Percentiles rank a stretch among this genome's conserved stretches.
These are phyloP conservation scores for Myrmecobius fasciatus DNA, from an alignment of 2,113 vertebrate species.

Conservation along the genomic window DNA sequence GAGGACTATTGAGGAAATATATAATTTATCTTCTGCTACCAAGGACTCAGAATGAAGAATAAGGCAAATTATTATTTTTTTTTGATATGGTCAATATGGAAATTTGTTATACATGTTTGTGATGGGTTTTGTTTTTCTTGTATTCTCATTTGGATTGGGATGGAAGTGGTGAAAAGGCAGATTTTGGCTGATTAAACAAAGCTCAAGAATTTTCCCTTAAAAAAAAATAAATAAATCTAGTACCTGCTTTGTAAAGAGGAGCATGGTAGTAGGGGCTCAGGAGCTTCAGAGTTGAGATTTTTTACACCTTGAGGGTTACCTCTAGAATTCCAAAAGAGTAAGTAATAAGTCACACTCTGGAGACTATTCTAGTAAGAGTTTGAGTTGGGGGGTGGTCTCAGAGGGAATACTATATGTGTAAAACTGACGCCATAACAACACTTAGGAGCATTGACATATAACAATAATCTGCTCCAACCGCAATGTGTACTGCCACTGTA, in stretches of 20 bases:
- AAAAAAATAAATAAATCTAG: too few species aligned
- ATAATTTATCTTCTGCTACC: too few species aligned
- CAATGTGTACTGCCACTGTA: not conserved
- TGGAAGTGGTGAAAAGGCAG: too few species aligned
- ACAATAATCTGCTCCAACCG: not conserved
- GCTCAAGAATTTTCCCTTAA: too few species aligned
- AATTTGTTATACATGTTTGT: too few species aligned
- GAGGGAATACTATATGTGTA: not conserved
- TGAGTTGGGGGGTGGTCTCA: not conserved
- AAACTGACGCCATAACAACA: not conserved
- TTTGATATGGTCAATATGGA: too few species aligned
- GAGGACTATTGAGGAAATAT: too few species aligned
- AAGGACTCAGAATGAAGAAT: too few species aligned
- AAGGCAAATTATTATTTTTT: too few species aligned
- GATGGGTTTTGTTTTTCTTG: too few species aligned
- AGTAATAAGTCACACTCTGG: not conserved
- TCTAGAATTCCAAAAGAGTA: not conserved
- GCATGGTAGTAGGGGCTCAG: not conserved
- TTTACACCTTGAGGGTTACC: not conserved
- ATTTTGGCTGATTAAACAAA: too few species aligned
- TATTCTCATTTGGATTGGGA: too few species aligned
- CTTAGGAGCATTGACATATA: not conserved
- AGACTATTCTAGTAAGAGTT: not conserved
- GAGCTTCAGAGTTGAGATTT: not conserved
- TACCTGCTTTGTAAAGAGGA: not conserved